Conservation (phyloP, 2,888 invertebrate genomes). For the Hypselothyrea guttata region DNA sequence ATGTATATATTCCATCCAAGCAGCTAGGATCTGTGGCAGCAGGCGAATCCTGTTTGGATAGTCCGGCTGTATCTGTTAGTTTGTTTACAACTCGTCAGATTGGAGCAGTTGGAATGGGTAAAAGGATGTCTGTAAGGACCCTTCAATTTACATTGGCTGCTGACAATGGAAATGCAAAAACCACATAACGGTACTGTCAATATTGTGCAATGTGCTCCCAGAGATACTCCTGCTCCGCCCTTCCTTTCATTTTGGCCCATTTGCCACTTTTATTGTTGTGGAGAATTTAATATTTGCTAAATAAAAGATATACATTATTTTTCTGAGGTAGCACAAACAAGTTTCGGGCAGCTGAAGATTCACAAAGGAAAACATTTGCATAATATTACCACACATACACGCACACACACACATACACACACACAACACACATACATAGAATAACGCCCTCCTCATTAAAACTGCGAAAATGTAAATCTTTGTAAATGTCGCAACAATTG, state of each 20-base stretch:
- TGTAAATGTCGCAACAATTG: slow-evolving; percentile 63
- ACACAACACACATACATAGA: slow-evolving; percentile 26
- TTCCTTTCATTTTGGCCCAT: not conserved
- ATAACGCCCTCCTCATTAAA: slow-evolving; percentile 41
- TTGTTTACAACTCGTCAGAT: slow-evolving; percentile 58
- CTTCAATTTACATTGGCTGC: slow-evolving; percentile 41
- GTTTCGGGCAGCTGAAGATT: slow-evolving; percentile 32
- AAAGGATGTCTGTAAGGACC: slow-evolving; percentile 54
- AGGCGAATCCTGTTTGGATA: no score
- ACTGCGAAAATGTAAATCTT: slow-evolving; percentile 49
- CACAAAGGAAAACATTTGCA: slow-evolving; percentile 53
- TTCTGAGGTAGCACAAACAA: slow-evolving; percentile 15
- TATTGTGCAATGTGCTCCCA: slow-evolving; percentile 55
- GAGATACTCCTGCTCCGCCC: slow-evolving; percentile 6
- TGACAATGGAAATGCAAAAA: slow-evolving; percentile 35
- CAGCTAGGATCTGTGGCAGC: not conserved
- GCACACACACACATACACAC: slow-evolving; percentile 23
- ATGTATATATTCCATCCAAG: slow-evolving; percentile 34
- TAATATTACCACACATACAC: slow-evolving; percentile 56
- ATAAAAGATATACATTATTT: slow-evolving; percentile 36
- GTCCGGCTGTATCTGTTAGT: slow-evolving; percentile 36
- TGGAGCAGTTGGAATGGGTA: no score
- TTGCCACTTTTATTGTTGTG: slow-evolving; percentile 24
- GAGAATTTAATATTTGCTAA: slow-evolving; percentile 39
- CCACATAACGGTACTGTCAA: slow-evolving; percentile 56